Evolutionary conservation across 1,140 invertebrate species (phyloP), one percentile per base, ranked within the genome.

Genomic region (Phenacoccus solenopsis): DNA sequence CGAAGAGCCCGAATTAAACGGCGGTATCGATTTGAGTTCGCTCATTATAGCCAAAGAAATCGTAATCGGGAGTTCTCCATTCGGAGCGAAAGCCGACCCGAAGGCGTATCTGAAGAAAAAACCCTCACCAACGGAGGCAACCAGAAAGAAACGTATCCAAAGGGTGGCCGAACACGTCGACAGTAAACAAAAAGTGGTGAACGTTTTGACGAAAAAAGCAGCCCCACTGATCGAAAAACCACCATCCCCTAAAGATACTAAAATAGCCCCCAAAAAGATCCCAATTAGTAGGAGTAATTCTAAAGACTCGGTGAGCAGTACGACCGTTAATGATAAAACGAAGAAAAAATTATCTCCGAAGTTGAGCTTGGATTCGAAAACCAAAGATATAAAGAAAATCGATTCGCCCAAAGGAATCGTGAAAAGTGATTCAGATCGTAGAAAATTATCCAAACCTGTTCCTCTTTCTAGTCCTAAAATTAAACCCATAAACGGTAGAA

Each of bases 11-110:
- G 24, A 16, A 3, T 13, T 28, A 3, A 67, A 67, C n/a, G 61
- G 61, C 28, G 61, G 28, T 67, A 67, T 67, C 61, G 61, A 67
- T 67, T 28, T 67, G 61, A 28, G 61, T 12, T 67, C 61, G 61
- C 24, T 67, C n/a, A 67, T 67, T 12, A 67, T 67, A 7, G 28
- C 61, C 61, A 67, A 67, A 25, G 61, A 67, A 27, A 28, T 49
- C 38, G 20, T 49, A 4, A 49, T 49, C 38, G 38, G 38, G 7
- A 32, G 67, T 68, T 32, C 67, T 68, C 67, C 27, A 68, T 27
- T 28, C 27, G 27, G 9, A 1, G 5, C 27, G 2, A 32, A 30
- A 21, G 12, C 9, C 20, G 24, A 30, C n/a, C 28, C 67, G 1
- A 32, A 30, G 30, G 3, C 12, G 13, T 21, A n/a, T 25, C 27